These are phyloP conservation scores for Procambarus virginalis DNA, from an alignment of 1,140 invertebrate genomes.

Conservation along the genomic window DNA sequence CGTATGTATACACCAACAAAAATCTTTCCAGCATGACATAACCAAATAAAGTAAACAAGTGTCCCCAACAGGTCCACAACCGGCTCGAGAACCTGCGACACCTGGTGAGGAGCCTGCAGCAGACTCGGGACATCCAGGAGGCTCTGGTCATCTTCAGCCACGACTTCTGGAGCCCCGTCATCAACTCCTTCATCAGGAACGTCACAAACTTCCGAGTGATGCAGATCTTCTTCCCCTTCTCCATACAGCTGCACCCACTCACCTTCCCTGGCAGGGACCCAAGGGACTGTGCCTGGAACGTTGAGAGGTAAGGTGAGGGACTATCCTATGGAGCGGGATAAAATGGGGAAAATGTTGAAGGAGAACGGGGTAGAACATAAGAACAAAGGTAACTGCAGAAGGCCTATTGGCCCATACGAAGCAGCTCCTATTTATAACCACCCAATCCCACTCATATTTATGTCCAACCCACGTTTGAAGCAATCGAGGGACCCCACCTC, in stretches of 20 bases:
- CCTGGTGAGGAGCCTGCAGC: slow-evolving; percentile 92
- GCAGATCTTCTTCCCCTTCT: slow-evolving; percentile 98
- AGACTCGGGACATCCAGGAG: slow-evolving; percentile 90
- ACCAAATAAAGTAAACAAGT: too few relatives aligned
- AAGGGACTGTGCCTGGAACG: slow-evolving; percentile 92
- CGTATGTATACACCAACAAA: too few relatives aligned
- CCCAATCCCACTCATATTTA: too few relatives aligned
- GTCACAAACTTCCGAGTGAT: slow-evolving; percentile 79
- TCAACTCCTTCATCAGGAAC: slow-evolving; percentile 79
- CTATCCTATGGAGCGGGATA: too few relatives aligned
- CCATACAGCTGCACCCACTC: slow-evolving; percentile 93
- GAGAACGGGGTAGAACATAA: too few relatives aligned
- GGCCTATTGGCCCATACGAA: too few relatives aligned
- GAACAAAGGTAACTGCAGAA: too few relatives aligned
- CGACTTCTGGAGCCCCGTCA: slow-evolving; percentile 92
- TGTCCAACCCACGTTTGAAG: too few relatives aligned
- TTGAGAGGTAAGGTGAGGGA: slow-evolving; percentile 9
- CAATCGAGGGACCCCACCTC: too few relatives aligned
- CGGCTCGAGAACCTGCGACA: slow-evolving; percentile 93
- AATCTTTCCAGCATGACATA: too few relatives aligned
- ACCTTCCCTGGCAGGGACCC: slow-evolving; percentile 95
- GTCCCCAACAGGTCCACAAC: slow-evolving; percentile 85
- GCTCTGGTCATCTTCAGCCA: slow-evolving; percentile 95
- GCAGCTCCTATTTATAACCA: too few relatives aligned
- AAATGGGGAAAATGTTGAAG: too few relatives aligned